phyloP scores from a whole-genome alignment of 1,140 invertebrate genomes.

The Nilaparvata lugens region DNA sequence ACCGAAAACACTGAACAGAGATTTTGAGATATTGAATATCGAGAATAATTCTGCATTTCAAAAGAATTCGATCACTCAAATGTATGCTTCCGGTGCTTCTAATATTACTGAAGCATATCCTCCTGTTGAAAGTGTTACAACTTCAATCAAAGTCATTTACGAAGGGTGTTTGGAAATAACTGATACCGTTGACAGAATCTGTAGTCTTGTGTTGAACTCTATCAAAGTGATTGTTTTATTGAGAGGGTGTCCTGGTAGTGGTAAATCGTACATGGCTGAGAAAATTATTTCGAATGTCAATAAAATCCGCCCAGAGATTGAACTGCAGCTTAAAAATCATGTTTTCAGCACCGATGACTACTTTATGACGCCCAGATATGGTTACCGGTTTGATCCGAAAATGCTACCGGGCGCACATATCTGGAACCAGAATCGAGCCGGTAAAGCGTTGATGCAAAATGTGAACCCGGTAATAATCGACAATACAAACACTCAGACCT shows the following conservation, averaged over 20 bases:
- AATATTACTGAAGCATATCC: background rate
- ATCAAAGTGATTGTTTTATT: slow-evolving; percentile 58
- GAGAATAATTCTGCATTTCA: background rate
- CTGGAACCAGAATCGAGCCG: slow-evolving; percentile 53
- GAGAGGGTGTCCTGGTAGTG: slow-evolving; percentile 70
- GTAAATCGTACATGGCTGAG: slow-evolving; percentile 62
- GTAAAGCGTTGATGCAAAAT: slow-evolving; percentile 41
- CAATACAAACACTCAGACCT: slow-evolving; percentile 70
- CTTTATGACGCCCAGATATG: slow-evolving; percentile 43
- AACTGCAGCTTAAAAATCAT: slow-evolving; percentile 31
- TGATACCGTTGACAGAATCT: slow-evolving; percentile 25
- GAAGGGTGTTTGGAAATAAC: slow-evolving; percentile 2
- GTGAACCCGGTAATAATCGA: slow-evolving; percentile 74
- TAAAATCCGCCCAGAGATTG: slow-evolving; percentile 18
- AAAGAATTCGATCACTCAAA: background rate
- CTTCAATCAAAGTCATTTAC: background rate
- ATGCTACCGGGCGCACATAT: slow-evolving; percentile 57
- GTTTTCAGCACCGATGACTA: slow-evolving; percentile 71
- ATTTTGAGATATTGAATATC: background rate
- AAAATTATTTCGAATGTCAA: slow-evolving; percentile 36
- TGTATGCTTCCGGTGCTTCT: background rate
- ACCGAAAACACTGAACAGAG: slow-evolving; percentile 1
- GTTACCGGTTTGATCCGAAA: slow-evolving; percentile 52
- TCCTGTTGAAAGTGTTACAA: no score
- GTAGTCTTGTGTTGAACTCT: slow-evolving; percentile 38